Conservation (phyloP, 2,888 invertebrate genomes). For the Galeopsomyia nigrocyanea region DNA sequence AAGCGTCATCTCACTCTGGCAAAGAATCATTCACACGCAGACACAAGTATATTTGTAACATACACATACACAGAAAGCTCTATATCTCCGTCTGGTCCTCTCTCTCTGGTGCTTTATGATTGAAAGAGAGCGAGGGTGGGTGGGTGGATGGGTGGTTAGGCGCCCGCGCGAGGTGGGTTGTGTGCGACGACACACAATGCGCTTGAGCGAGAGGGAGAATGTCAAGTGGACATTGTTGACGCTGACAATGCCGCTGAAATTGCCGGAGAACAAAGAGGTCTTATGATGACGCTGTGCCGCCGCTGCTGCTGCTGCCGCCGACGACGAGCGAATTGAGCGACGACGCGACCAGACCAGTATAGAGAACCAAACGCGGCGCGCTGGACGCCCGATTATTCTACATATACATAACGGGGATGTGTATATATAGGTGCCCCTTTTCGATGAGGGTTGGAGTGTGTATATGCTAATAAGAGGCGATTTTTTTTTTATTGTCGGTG, state of each 20-base stretch:
- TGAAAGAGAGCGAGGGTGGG: slow-evolving; percentile 56
- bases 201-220: slow-evolving; percentile 43
- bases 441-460: too few relatives aligned
- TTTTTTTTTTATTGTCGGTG: too few relatives aligned
- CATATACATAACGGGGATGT: slow-evolving; percentile 44
- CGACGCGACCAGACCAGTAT: background rate
- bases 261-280: slow-evolving; percentile 69
- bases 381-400: slow-evolving; percentile 60
- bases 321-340: slow-evolving; percentile 60
- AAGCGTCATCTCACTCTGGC: too few relatives aligned
- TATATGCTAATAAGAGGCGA: too few relatives aligned
- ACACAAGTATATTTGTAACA: slow-evolving; percentile 12
- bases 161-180: slow-evolving; percentile 38
- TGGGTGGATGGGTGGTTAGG: slow-evolving; percentile 3
- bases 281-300: slow-evolving; percentile 67
- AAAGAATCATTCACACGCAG: too few relatives aligned
- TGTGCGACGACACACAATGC: too few relatives aligned
- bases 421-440: too few relatives aligned
- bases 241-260: slow-evolving; percentile 69
- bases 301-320: slow-evolving; percentile 53
- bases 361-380: slow-evolving; percentile 51
- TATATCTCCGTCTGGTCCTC: slow-evolving; percentile 33
- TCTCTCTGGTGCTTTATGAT: slow-evolving; percentile 59
- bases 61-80: background rate
- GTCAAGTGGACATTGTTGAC: slow-evolving; percentile 68